Base-by-base conservation (phyloP, 2,797 vertebrate genomes). In the Epinephelus malabaricus region DNA sequence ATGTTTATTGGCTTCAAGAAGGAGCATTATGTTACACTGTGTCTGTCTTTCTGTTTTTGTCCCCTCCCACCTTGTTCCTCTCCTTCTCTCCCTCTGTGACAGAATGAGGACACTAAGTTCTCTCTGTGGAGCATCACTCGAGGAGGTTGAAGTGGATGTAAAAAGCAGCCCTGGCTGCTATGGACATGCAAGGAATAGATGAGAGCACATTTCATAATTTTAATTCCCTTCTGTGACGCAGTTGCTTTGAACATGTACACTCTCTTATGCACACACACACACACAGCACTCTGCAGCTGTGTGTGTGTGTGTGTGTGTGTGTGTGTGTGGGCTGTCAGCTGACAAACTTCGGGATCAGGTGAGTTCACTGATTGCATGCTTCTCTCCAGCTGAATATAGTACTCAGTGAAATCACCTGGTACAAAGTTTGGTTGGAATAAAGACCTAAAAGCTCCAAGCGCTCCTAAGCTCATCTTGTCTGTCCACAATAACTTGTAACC, bases 61-160 rank as follows among this genome's bases (percentile, higher is more conserved):
- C 66, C 50, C 67, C 38, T 61, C 53, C 34, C 67, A 78, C 70
- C 38, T 68, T 46, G 43, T 61, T 54, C 47, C 73, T 49, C 64
- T 53, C 51, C 25, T 73, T 30, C n/a, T 49, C 51, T 68, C 46
- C 62, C 75, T 72, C 30, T 40, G 51, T 90, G 88, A 86, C 86
- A 87, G 89, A 89, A 90, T 89, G 85, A 80, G 89, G 87, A 86
- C 89, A 71, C 50, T 19, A 64, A 45, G 50, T 68, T 71, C 79
- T 78, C 53, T 68, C 62, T 54, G 54, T 47, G 79, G 73, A 76
- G 40, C 74, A 78, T 74, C 71, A 45, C 68, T 77, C 23, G 40
- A 75, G 61, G 56, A 71, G 64, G 67, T 72, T 69, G 49, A 60
- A 65, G 55, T 58, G 62, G 34, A 67, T 71, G 45, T 55, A 59